Evolutionary conservation across 2,888 invertebrate genomes (phyloP).

Genomic region (Drosophila bunnanda): DNA sequence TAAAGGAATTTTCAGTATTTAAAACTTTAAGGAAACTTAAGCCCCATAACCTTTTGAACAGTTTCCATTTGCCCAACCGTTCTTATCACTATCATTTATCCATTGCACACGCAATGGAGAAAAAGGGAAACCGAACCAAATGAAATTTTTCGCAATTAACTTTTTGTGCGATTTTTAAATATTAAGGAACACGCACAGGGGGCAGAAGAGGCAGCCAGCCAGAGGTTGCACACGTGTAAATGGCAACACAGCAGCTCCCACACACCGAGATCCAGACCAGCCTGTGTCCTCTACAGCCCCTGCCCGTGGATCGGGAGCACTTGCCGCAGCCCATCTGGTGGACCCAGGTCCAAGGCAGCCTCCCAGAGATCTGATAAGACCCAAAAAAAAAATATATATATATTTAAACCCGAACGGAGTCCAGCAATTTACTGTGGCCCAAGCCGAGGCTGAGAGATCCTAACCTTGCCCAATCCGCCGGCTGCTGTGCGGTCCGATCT

Average conservation of each 20-base stretch:
- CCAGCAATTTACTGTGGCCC: conserved; percentile 38
- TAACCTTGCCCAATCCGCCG: conserved; percentile 68
- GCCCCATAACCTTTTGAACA: not conserved
- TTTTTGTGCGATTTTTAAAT: conserved; percentile 77
- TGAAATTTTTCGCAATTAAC: conserved; percentile 75
- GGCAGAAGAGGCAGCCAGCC: not conserved
- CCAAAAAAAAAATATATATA: conserved; percentile 31
- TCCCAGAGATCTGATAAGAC: conserved; percentile 63
- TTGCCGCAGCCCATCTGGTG: conserved; percentile 44
- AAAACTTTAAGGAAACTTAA: not conserved
- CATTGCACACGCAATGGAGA: conserved; percentile 60
- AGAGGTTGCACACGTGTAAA: conserved; percentile 54
- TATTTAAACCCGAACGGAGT: conserved; percentile 20
- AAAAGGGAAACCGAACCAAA: conserved; percentile 31
- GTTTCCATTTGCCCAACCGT: not conserved
- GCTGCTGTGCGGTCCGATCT: conserved; percentile 71
- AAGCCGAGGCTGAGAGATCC: conserved; percentile 43
- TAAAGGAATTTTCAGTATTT: not conserved
- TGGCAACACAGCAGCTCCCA: conserved; percentile 38
- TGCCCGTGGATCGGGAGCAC: conserved; percentile 40
- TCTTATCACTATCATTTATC: conserved; percentile 62
- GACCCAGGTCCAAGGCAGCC: conserved; percentile 52
- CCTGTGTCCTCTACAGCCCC: not conserved
- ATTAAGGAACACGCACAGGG: conserved; percentile 78
- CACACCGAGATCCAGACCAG: conserved; percentile 9